These are phyloP conservation scores for Paramormyrops hopkinsi DNA, from an alignment of 2,797 vertebrate species.

Conservation along the genomic window DNA sequence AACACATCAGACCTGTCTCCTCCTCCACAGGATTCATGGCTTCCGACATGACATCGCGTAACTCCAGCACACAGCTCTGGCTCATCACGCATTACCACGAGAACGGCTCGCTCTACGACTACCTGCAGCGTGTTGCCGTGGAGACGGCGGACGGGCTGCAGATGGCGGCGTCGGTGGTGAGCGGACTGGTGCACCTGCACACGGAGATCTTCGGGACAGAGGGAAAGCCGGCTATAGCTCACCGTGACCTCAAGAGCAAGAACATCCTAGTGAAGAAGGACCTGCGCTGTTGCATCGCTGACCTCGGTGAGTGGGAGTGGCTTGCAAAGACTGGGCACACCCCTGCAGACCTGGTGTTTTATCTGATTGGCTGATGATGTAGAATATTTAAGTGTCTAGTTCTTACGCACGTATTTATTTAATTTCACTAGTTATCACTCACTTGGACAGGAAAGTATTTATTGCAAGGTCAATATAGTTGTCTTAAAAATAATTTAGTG, in stretches of 20 bases:
- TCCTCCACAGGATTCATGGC: slow-evolving; percentile 66
- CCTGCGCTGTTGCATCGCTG: slow-evolving; percentile 73
- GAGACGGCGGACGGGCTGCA: slow-evolving; percentile 66
- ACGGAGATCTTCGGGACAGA: slow-evolving; percentile 72
- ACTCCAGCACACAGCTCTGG: slow-evolving; percentile 79
- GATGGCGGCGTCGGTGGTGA: slow-evolving; percentile 66
- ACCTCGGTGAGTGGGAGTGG: slow-evolving; percentile 57
- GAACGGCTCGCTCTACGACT: slow-evolving; percentile 73
- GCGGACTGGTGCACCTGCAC: slow-evolving; percentile 72
- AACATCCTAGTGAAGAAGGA: slow-evolving; percentile 74
- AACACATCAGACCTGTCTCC: neutral
- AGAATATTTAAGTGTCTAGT: neutral
- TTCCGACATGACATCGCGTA: slow-evolving; percentile 74
- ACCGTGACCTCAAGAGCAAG: slow-evolving; percentile 75
- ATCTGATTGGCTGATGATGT: neutral
- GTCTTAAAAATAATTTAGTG: neutral
- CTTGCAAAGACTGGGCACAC: neutral
- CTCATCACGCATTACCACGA: slow-evolving; percentile 77
- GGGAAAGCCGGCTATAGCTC: slow-evolving; percentile 73
- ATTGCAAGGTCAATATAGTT: neutral
- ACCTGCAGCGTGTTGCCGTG: slow-evolving; percentile 68
- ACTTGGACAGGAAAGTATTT: neutral
- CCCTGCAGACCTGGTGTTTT: neutral
- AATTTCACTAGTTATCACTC: neutral
- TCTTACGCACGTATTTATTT: neutral